Conservation (phyloP, 2,113 vertebrate species). For the Hirundichthys speculiger region DNA sequence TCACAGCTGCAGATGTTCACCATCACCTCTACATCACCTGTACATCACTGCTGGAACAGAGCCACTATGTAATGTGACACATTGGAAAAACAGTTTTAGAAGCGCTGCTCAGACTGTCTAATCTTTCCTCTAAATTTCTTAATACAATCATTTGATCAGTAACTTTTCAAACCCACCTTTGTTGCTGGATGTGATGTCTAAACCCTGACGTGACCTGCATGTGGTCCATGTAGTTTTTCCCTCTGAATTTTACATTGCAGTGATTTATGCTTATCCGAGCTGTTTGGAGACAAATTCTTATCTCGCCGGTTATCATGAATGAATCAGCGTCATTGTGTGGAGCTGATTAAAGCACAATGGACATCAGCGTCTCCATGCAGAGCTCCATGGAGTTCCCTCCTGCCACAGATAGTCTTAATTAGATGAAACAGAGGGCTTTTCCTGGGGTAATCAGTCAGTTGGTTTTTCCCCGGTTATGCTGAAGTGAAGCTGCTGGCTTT, state of each 20-base stretch:
- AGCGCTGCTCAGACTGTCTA: no score
- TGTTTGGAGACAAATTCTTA: conserved; percentile 33
- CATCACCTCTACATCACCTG: no score
- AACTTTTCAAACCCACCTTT: no score
- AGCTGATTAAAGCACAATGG: conserved; percentile 67
- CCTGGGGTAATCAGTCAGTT: conserved; percentile 82
- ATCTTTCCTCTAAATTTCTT: no score
- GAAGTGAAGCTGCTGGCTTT: conserved; percentile 33
- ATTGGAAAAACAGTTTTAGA: no score
- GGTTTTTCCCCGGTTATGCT: conserved; percentile 57
- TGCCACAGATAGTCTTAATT: conserved; percentile 79
- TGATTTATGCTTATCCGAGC: not conserved
- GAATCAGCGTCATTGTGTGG: conserved; percentile 46
- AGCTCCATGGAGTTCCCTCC: conserved; percentile 60
- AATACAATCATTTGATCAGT: no score
- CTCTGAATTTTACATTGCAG: not conserved
- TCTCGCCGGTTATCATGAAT: conserved; percentile 37
- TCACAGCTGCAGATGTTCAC: no score
- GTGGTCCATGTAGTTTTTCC: not conserved
- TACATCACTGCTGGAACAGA: no score
- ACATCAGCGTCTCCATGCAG: conserved; percentile 44
- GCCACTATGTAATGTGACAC: no score
- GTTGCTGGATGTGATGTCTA: no score
- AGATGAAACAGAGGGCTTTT: conserved; percentile 84
- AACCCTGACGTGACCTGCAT: no score